These are phyloP conservation scores for Rhynchotus rufescens DNA, from an alignment of 2,797 vertebrate genomes.

Conservation along the genomic window DNA sequence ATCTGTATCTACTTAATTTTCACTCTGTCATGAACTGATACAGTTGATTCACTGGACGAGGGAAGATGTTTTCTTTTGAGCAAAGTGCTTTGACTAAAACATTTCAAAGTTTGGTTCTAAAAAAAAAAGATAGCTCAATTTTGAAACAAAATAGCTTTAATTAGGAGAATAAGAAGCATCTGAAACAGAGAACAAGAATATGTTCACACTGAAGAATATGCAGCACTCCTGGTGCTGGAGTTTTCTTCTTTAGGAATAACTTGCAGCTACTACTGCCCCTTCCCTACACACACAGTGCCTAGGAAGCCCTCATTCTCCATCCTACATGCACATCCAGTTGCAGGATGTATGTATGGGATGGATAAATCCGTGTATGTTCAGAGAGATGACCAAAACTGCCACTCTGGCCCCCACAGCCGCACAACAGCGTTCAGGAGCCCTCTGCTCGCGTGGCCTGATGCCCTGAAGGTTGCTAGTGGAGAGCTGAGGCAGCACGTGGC, in stretches of 20 bases:
- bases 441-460: background rate
- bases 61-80: background rate
- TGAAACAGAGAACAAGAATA: background rate
- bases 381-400: background rate
- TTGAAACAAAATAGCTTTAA: background rate
- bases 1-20: background rate
- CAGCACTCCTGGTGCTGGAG: background rate
- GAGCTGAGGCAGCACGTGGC: fast-evolving
- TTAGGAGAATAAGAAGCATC: background rate
- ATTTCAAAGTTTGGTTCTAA: background rate
- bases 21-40: background rate
- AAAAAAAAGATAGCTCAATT: background rate
- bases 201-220: background rate
- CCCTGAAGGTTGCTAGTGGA: background rate
- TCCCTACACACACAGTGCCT: background rate
- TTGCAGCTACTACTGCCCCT: background rate
- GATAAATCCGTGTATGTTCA: background rate
- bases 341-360: background rate
- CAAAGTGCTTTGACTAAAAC: background rate
- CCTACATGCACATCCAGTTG: too few relatives aligned
- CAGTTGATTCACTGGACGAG: fast-evolving
- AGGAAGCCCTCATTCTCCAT: background rate
- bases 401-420: background rate
- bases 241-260: background rate
- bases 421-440: background rate